Base-by-base conservation (phyloP, 2,113 vertebrate species). In the Crotophaga sulcirostris region DNA sequence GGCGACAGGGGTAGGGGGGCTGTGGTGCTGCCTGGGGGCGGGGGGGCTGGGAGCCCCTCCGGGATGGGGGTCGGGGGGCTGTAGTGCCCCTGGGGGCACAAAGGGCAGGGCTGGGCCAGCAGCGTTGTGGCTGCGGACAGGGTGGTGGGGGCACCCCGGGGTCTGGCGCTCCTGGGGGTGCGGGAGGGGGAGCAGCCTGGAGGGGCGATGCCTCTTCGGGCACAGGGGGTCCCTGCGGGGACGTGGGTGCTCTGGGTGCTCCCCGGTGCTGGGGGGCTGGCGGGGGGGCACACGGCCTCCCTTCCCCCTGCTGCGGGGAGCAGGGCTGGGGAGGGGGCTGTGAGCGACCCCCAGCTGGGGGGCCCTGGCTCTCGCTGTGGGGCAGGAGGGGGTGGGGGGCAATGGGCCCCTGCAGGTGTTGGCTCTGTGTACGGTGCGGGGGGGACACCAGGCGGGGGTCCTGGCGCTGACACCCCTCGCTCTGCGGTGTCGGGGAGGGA, bases 311-410 rank as follows among this genome's bases (percentile, higher is more conserved):
- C 66, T 58, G 63, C 2, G 26, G 21, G 25, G 29, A 11, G 3
- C 11, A 40, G 28, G 31, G 49, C 58, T 0, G 18, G 54, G 28
- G 4, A 4, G 5, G 70, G 49, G 67, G 29, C 58, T 12, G 24
- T 1, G 2, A n/a, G 51, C 4, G 21, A 13, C 44, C 15, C 26
- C 21, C 26, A 31, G 79, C 74, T 38, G 45, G 0, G 2, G 34
- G 7, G 1, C 70, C 86, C 44, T 0, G 9, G 28, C 40, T 70
- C 25, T 9, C 31, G 24, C 18, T 2, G 0, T 0, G 3, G 5
- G 14, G 6, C 64, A 19, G 60, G 60, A 42, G 36, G 58, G 52
- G 84, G 42, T 0, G 2, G 72, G 63, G 31, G 4, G 51, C 1
- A 5, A 11, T 8, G 73, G 42, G 21, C 44, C 38, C 63, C 45